These are phyloP conservation scores for Nephrocerus scutellatus DNA, from an alignment of 2,888 invertebrate species.

Conservation along the genomic window DNA sequence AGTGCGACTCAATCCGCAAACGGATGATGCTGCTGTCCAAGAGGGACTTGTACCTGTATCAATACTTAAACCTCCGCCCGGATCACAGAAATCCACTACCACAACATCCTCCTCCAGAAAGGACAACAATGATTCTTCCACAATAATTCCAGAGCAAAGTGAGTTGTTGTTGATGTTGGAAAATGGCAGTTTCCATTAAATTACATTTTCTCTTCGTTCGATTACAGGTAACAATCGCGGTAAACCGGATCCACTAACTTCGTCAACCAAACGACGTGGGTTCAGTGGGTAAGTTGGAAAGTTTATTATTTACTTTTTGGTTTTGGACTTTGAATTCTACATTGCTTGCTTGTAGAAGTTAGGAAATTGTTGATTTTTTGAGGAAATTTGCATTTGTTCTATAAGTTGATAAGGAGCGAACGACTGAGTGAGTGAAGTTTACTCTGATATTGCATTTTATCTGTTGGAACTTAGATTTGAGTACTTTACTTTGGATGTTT, in stretches of 20 bases:
- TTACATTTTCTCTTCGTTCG: constrained; percentile 40
- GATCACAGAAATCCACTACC: constrained; percentile 42
- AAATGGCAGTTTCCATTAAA: neutral
- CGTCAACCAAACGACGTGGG: constrained; percentile 76
- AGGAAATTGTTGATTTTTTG: too few relatives aligned
- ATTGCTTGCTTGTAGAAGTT: too few relatives aligned
- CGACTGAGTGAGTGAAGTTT: too few relatives aligned
- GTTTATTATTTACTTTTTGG: too few relatives aligned
- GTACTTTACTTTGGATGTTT: too few relatives aligned
- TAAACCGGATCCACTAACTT: constrained; percentile 52
- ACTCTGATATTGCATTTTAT: too few relatives aligned
- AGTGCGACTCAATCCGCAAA: constrained; percentile 56
- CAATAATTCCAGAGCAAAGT: constrained; percentile 47
- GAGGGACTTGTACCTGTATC: constrained; percentile 77
- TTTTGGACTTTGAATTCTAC: too few relatives aligned
- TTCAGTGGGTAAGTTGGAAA: constrained; percentile 74
- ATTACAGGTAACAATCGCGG: constrained; percentile 55
- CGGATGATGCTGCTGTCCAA: constrained; percentile 52
- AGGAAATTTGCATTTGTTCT: too few relatives aligned
- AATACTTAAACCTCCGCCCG: constrained; percentile 69
- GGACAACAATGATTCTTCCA: constrained; percentile 38
- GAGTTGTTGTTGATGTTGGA: constrained; percentile 15
- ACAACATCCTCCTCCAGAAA: constrained; percentile 31
- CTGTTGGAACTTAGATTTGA: too few relatives aligned
- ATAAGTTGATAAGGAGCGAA: too few relatives aligned